phyloP scores from a whole-genome alignment of 2,888 invertebrate species.

The Diploptera punctata region DNA sequence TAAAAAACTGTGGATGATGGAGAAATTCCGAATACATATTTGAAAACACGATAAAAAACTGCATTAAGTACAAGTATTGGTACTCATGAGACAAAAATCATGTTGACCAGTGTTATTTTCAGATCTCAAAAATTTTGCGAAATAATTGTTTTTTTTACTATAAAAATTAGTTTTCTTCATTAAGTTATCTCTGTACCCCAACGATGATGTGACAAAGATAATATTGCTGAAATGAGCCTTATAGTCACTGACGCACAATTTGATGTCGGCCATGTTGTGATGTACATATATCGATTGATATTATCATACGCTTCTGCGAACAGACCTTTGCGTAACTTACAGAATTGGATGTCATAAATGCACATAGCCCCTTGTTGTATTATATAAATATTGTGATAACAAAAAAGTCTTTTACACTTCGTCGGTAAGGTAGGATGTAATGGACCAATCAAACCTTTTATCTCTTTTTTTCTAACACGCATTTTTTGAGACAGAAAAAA shows the following conservation, averaged over 20 bases:
- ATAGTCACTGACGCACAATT: conserved; percentile 17
- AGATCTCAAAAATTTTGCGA: too few species aligned
- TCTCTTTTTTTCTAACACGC: background rate
- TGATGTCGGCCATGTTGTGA: conserved; percentile 15
- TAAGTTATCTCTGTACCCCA: background rate
- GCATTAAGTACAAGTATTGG: too few species aligned
- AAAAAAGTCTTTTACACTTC: background rate
- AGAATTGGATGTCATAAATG: conserved; percentile 32
- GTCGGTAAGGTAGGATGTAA: background rate
- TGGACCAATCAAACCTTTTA: conserved; percentile 16
- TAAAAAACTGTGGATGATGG: too few species aligned
- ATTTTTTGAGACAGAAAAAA: background rate
- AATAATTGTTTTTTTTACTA: too few species aligned
- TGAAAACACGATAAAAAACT: too few species aligned
- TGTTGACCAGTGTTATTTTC: too few species aligned
- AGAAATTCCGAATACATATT: too few species aligned
- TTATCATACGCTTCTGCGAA: conserved; percentile 5
- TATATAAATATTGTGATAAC: conserved; percentile 12
- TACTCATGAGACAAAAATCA: too few species aligned
- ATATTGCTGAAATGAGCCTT: background rate
- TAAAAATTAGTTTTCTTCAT: too few species aligned
- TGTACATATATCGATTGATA: background rate
- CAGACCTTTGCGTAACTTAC: conserved; percentile 29
- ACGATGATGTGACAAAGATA: background rate
- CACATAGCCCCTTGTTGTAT: background rate